phyloP scores from a whole-genome alignment of 2,797 vertebrate species.

The Sciurus carolinensis region DNA sequence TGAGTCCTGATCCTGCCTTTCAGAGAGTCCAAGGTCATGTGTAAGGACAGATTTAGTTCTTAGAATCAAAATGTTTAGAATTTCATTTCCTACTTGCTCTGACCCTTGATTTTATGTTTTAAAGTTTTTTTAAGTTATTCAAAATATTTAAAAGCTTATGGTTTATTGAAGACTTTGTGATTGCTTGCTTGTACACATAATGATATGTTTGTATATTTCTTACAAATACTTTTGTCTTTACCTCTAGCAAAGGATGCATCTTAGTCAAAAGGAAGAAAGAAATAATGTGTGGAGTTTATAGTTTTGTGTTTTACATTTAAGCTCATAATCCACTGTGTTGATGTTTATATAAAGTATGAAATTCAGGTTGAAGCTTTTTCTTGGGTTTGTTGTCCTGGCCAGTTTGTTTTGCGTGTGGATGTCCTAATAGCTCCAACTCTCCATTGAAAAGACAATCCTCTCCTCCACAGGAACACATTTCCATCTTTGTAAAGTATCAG shows the following conservation, averaged over 20 bases:
- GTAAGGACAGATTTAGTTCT: slow-evolving; percentile 55
- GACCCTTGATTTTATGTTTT: slow-evolving; percentile 56
- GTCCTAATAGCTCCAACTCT: no score
- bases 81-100: slow-evolving; percentile 57
- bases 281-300: not conserved
- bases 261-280: not conserved
- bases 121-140: slow-evolving; percentile 53
- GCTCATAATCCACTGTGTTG: not conserved
- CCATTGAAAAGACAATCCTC: not conserved
- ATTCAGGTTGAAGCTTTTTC: not conserved
- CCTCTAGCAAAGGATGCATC: slow-evolving; percentile 9
- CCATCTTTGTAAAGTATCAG: no score
- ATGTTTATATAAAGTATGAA: not conserved
- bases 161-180: slow-evolving; percentile 4
- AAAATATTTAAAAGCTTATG: slow-evolving; percentile 50
- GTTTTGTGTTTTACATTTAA: not conserved
- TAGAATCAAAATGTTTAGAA: slow-evolving; percentile 74
- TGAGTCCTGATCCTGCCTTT: slow-evolving; percentile 1
- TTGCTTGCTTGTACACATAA: slow-evolving; percentile 12
- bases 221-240: not conserved
- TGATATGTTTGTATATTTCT: not conserved
- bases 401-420: not conserved
- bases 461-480: no score
- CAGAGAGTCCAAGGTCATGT: slow-evolving; percentile 18
- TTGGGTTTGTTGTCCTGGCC: not conserved